Conservation (phyloP, 2,888 invertebrate species). For the Caenorhabditis angaria region DNA sequence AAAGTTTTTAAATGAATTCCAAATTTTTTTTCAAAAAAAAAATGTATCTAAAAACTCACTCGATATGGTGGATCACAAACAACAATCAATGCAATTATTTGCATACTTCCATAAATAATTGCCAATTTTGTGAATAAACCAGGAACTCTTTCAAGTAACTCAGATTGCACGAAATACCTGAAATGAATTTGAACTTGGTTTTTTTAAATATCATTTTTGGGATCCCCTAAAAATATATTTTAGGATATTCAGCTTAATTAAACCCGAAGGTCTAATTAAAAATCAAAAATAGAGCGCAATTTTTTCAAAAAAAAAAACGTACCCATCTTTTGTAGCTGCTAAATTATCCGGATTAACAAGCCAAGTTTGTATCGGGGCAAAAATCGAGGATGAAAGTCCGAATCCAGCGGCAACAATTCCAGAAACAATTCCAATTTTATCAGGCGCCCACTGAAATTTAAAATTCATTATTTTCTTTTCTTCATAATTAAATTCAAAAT, state of each 20-base stretch:
- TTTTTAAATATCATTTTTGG: background rate
- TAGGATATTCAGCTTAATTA: background rate
- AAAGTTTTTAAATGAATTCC: no score
- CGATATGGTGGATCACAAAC: conserved; percentile 69
- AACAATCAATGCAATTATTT: conserved; percentile 65
- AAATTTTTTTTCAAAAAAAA: no score
- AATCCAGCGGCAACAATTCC: conserved; percentile 72
- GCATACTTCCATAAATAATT: conserved; percentile 66
- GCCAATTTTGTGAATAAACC: conserved; percentile 59
- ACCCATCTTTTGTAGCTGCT: conserved; percentile 66
- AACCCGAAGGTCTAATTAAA: background rate
- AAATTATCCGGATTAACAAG: conserved; percentile 67
- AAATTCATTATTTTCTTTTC: background rate
- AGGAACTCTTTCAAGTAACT: conserved; percentile 63
- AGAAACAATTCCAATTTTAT: conserved; percentile 67
- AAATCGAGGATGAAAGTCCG: conserved; percentile 69
- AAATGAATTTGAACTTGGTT: conserved; percentile 9
- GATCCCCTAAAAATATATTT: background rate
- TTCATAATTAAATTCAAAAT: conserved; percentile 12
- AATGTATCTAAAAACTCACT: conserved; percentile 35
- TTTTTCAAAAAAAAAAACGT: conserved; percentile 6
- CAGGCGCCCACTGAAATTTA: conserved; percentile 68
- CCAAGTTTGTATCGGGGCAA: conserved; percentile 70
- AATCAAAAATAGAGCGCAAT: background rate
- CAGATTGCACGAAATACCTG: conserved; percentile 59